Evolutionary conservation across 1,140 invertebrate genomes (phyloP).

Genomic region (Araneus ventricosus): DNA sequence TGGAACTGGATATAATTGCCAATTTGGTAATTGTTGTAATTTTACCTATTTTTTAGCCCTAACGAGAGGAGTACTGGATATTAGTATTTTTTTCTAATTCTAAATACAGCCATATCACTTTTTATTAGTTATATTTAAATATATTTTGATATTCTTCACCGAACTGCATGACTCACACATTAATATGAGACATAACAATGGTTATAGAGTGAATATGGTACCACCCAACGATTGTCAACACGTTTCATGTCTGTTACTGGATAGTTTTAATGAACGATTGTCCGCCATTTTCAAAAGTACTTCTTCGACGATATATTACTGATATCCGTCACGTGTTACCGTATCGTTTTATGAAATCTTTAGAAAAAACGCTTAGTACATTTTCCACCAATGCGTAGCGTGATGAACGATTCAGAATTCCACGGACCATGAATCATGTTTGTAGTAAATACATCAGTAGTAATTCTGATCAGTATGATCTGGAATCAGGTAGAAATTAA

Average conservation of each 20-base stretch:
- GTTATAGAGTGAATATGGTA: constrained; percentile 77
- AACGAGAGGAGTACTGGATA: too few species aligned
- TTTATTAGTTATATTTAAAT: constrained; percentile 78
- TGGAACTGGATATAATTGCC: constrained; percentile 76
- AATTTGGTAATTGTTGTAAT: constrained; percentile 74
- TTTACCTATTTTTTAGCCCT: too few species aligned
- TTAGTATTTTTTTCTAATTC: not conserved
- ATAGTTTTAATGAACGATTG: not conserved
- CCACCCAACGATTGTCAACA: constrained; percentile 77
- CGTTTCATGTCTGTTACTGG: constrained; percentile 69
- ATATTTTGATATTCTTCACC: constrained; percentile 77
- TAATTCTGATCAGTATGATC: constrained; percentile 42
- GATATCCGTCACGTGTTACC: constrained; percentile 12
- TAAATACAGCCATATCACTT: constrained; percentile 76
- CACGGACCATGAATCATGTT: constrained; percentile 77
- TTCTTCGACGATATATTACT: constrained; percentile 14
- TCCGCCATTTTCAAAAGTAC: not conserved
- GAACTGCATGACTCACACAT: constrained; percentile 77
- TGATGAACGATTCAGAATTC: constrained; percentile 74
- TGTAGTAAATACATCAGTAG: constrained; percentile 50
- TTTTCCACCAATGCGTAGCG: constrained; percentile 77
- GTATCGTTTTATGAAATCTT: constrained; percentile 62
- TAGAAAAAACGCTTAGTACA: constrained; percentile 75
- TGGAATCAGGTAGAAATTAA: constrained; percentile 68
- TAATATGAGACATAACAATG: too few species aligned